Base-by-base conservation (phyloP, 1,140 invertebrate genomes). In the Hirudo medicinalis region DNA sequence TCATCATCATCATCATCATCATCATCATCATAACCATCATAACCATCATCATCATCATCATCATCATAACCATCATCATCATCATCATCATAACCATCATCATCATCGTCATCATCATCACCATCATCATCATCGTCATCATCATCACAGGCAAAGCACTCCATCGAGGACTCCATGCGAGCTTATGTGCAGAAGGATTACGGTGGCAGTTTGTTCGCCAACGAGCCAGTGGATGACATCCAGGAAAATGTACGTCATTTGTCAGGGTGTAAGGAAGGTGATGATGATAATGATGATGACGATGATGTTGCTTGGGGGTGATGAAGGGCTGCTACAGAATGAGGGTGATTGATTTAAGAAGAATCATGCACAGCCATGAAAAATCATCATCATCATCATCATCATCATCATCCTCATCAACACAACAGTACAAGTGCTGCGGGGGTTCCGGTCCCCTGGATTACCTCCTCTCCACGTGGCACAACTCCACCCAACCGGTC, bases 141-240 rank as follows among this genome's bases (percentile, higher is more conserved):
- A 63, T n/a, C 57, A 22, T n/a, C 3, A 5, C 43, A 70, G 69
- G 54, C 54, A 25, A 70, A 70, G 43, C 40, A 49, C 20, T 27
- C 53, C 54, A 66, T 71, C n/a, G 36, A 66, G 32, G 71, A 71
- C 19, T 60, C 22, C 32, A 43, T 71, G 54, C 22, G 36, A 40
- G 60, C n/a, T 57, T 40, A 55, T 32, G 69, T 71, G 20, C 29
- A 54, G 5, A 57, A 40, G 54, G 36, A n/a, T 71, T 55, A 43
- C 57, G 22, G 57, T 27, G 19, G 29, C 29, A 32, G 17, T 32
- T 11, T 63, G 22, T 63, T 63, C 57, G 17, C 57, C 15, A 32
- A 63, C 19, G 57, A 63, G 8, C 57, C 57, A 5, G 29, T 63
- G 3, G 57, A 63, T 32, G 4, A 63, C 29, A 25, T 63, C 3